Percentiles rank a stretch among this genome's conserved stretches.
These are phyloP conservation scores for Adelphocoris suturalis DNA, from an alignment of 2,888 invertebrate genomes.

Conservation along the genomic window DNA sequence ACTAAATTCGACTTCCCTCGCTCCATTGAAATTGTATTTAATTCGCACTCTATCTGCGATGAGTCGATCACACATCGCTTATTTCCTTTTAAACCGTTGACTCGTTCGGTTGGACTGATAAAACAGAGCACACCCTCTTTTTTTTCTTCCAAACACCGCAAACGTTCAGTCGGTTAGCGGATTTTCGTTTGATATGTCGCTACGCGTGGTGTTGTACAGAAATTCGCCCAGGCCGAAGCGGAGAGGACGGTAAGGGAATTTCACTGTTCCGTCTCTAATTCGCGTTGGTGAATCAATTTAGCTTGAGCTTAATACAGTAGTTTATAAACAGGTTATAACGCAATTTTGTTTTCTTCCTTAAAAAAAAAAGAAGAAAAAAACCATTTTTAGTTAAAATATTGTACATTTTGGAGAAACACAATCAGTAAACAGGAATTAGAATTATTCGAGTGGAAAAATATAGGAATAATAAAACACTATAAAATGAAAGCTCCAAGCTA, in stretches of 20 bases:
- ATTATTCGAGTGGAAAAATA: too few relatives aligned
- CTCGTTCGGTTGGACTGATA: not conserved
- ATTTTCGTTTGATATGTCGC: not conserved
- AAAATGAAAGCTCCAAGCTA: too few relatives aligned
- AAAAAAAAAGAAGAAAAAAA: too few relatives aligned
- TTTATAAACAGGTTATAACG: too few relatives aligned
- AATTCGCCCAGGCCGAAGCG: not conserved
- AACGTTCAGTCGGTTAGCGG: not conserved
- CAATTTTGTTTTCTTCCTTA: too few relatives aligned
- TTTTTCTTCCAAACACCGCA: not conserved
- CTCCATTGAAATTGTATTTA: too few relatives aligned
- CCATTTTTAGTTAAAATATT: too few relatives aligned
- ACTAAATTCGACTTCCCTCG: too few relatives aligned
- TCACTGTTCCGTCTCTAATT: not conserved
- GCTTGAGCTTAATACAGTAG: too few relatives aligned
- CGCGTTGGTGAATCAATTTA: not conserved
- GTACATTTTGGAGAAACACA: too few relatives aligned
- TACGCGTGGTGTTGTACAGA: constrained; percentile 2
- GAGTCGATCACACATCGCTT: not conserved
- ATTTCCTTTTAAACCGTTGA: not conserved
- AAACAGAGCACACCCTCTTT: not conserved
- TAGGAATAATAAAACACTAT: too few relatives aligned
- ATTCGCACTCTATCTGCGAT: not conserved
- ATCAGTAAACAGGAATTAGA: too few relatives aligned
- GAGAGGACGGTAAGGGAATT: not conserved